phyloP scores from a whole-genome alignment of 2,113 vertebrate genomes.

The Scartelaos histophorus region DNA sequence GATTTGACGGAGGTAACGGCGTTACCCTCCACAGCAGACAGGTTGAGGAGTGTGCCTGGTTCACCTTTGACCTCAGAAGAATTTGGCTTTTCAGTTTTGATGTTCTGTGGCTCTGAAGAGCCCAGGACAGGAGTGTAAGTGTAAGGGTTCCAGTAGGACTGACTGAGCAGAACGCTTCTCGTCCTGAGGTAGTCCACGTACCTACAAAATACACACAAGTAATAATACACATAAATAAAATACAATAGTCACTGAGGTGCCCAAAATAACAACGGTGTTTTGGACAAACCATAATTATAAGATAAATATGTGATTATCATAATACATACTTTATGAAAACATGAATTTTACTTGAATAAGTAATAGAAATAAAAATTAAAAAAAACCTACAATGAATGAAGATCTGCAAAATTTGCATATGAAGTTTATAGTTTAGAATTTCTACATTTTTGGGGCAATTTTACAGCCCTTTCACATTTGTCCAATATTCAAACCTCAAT shows the following conservation, averaged over 20 bases:
- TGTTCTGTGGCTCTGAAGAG: slow-evolving; percentile 33
- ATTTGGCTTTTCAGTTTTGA: slow-evolving; percentile 43
- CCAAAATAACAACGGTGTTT: too few relatives aligned
- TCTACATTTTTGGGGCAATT: too few relatives aligned
- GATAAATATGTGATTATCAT: too few relatives aligned
- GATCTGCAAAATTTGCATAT: too few relatives aligned
- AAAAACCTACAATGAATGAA: too few relatives aligned
- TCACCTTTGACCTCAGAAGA: slow-evolving; percentile 51
- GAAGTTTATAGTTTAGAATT: too few relatives aligned
- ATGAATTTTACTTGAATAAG: too few relatives aligned
- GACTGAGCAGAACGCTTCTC: slow-evolving; percentile 78
- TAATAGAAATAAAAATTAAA: too few relatives aligned
- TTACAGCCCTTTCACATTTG: too few relatives aligned
- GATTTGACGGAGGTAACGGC: slow-evolving; percentile 50
- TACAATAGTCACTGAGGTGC: neutral
- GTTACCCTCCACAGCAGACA: slow-evolving; percentile 48
- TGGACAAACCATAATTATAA: too few relatives aligned
- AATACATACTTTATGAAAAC: too few relatives aligned
- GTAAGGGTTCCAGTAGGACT: slow-evolving; percentile 70
- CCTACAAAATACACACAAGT: slow-evolving; percentile 59
- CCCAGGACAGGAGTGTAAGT: slow-evolving; percentile 41
- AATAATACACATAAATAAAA: slow-evolving; percentile 39
- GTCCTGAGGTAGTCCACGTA: slow-evolving; percentile 73
- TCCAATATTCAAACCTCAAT: too few relatives aligned
- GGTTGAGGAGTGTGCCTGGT: slow-evolving; percentile 59